Conservation (phyloP, 2,113 vertebrate species). For the Ammospiza nelsoni region DNA sequence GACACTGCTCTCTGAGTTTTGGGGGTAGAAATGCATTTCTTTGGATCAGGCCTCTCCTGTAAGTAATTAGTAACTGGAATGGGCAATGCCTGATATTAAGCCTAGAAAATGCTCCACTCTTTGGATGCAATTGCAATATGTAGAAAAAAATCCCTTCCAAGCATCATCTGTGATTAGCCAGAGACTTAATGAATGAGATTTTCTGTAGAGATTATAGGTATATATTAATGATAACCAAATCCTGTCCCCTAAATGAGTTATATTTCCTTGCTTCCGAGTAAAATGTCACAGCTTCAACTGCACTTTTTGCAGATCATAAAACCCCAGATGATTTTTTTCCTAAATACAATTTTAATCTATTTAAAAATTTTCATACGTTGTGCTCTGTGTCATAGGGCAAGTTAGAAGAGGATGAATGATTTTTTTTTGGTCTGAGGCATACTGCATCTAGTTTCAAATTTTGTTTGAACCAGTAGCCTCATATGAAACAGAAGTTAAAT, state of each 20-base stretch:
- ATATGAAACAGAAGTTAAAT: neutral
- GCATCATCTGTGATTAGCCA: neutral
- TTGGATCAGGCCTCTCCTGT: neutral
- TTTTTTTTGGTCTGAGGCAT: conserved; percentile 3
- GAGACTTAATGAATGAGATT: neutral
- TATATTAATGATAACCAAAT: neutral
- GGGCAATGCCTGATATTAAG: neutral
- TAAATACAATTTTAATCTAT: conserved; percentile 42
- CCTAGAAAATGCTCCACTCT: neutral
- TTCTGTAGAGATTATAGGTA: neutral
- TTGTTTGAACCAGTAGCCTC: neutral
- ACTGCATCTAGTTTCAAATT: neutral
- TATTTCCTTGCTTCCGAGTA: conserved; percentile 11
- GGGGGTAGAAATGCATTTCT: neutral
- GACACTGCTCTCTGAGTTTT: neutral
- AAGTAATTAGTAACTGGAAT: neutral
- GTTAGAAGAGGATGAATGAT: conserved; percentile 45
- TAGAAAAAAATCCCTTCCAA: neutral
- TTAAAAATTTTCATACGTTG: conserved; percentile 18
- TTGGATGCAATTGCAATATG: neutral
- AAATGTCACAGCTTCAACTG: conserved; percentile 8
- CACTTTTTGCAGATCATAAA: conserved; percentile 37
- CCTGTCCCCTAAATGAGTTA: neutral
- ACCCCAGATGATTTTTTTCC: conserved; percentile 17
- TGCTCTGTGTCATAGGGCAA: conserved; percentile 17